Evolutionary conservation across 2,113 vertebrate species (phyloP).

Genomic region (Pseudolaguvia tuberculata): DNA sequence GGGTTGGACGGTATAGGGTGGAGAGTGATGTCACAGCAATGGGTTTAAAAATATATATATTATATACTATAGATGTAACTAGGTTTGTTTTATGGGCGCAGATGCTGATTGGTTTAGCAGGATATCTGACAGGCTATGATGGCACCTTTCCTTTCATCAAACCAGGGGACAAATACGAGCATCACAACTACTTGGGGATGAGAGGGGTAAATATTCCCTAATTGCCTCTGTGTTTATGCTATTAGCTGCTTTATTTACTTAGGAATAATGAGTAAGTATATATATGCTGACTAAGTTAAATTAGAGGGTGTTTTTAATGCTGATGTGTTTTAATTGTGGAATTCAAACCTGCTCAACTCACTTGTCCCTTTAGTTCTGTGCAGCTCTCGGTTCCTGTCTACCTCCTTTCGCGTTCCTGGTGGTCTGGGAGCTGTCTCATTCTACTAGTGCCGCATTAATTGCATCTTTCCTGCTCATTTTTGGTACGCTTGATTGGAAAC

Average conservation of each 20-base stretch:
- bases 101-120: conserved; percentile 96
- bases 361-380: conserved; percentile 77
- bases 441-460: conserved; percentile 78
- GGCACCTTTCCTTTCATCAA: conserved; percentile 92
- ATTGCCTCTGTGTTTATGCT: not conserved
- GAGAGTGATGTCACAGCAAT: no score
- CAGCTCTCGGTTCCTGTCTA: conserved; percentile 82
- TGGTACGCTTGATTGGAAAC: conserved; percentile 70
- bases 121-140: conserved; percentile 90
- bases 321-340: not conserved
- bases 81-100: conserved; percentile 48
- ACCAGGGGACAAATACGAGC: conserved; percentile 91
- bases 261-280: not conserved
- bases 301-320: not conserved
- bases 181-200: conserved; percentile 91
- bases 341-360: conserved; percentile 5
- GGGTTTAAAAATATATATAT: no score
- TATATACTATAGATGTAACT: not conserved
- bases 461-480: conserved; percentile 81
- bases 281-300: no score
- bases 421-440: conserved; percentile 81
- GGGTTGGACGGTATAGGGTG: no score
- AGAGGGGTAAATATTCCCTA: conserved; percentile 78
- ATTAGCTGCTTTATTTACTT: not conserved
- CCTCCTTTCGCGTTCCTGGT: conserved; percentile 84